Evolutionary conservation across 2,888 invertebrate species (phyloP).

Genomic region (Drosophila vallismaia): DNA sequence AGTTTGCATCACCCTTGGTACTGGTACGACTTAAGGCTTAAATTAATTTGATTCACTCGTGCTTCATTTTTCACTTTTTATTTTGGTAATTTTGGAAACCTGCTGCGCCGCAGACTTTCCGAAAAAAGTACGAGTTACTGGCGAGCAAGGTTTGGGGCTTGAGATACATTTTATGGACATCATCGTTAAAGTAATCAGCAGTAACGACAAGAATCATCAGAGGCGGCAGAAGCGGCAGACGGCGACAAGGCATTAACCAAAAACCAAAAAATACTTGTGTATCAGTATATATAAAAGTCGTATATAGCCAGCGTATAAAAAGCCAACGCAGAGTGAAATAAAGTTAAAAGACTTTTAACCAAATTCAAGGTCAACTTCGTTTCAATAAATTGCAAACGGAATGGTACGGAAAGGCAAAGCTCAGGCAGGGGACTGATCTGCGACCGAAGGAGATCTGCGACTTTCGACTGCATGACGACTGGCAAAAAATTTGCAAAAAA

Average conservation of each 20-base stretch:
- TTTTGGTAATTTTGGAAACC: slow-evolving; percentile 50
- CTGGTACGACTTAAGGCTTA: slow-evolving; percentile 15
- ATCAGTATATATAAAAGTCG: background rate
- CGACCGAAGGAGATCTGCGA: slow-evolving; percentile 27
- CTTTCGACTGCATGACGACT: slow-evolving; percentile 62
- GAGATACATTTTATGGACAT: slow-evolving; percentile 73
- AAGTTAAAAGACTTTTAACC: slow-evolving; percentile 79
- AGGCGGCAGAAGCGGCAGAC: slow-evolving; percentile 37
- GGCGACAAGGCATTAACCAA: slow-evolving; percentile 41
- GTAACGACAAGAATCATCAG: slow-evolving; percentile 70
- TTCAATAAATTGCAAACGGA: slow-evolving; percentile 76
- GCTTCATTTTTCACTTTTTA: slow-evolving; percentile 32
- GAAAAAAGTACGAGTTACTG: slow-evolving; percentile 25
- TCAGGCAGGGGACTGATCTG: slow-evolving; percentile 20
- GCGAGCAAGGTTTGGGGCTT: slow-evolving; percentile 34
- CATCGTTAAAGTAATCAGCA: slow-evolving; percentile 75
- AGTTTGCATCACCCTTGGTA: background rate
- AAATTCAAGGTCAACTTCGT: slow-evolving; percentile 80
- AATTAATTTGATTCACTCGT: slow-evolving; percentile 34
- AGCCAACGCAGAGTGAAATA: slow-evolving; percentile 62
- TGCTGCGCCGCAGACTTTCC: slow-evolving; percentile 52
- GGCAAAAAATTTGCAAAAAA: slow-evolving; percentile 65
- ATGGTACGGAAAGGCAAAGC: slow-evolving; percentile 48
- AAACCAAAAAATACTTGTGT: slow-evolving; percentile 27
- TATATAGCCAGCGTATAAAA: slow-evolving; percentile 16